Conservation (phyloP, 2,888 invertebrate genomes). For the Ischnura elegans region DNA sequence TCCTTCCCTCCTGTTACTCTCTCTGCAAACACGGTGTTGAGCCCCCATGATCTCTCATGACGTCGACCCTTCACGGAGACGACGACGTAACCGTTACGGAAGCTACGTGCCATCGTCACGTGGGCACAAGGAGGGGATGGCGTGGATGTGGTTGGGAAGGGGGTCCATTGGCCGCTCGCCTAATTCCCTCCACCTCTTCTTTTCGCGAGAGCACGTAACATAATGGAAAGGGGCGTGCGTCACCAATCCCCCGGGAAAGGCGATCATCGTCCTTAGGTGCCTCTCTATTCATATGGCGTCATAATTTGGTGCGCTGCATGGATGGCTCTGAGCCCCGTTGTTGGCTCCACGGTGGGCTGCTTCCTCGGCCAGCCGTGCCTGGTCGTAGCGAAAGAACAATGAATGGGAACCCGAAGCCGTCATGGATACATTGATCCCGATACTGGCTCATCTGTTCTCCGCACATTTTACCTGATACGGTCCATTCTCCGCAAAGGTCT, state of each 20-base stretch:
- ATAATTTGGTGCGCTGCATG: neutral
- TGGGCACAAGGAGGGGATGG: neutral
- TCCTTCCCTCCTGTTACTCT: too few relatives aligned
- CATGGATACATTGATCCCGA: too few relatives aligned
- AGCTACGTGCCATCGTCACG: neutral
- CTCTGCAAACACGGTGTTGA: neutral
- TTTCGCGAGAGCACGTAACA: neutral
- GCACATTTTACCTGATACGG: too few relatives aligned
- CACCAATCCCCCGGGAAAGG: neutral
- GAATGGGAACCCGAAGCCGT: too few relatives aligned
- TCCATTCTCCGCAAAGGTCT: too few relatives aligned
- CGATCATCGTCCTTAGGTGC: neutral
- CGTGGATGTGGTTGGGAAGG: neutral
- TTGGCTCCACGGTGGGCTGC: neutral
- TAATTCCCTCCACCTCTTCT: neutral
- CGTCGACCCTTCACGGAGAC: neutral
- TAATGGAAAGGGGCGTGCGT: neutral
- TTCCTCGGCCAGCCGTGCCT: neutral
- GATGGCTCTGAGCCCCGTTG: neutral
- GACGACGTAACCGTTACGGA: slow-evolving; percentile 5
- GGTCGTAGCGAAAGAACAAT: too few relatives aligned
- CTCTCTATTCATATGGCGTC: neutral
- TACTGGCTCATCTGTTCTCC: too few relatives aligned
- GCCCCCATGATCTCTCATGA: neutral
- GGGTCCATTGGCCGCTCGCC: neutral